Conservation (phyloP, 2,797 vertebrate species). For the Selene dorsalis region DNA sequence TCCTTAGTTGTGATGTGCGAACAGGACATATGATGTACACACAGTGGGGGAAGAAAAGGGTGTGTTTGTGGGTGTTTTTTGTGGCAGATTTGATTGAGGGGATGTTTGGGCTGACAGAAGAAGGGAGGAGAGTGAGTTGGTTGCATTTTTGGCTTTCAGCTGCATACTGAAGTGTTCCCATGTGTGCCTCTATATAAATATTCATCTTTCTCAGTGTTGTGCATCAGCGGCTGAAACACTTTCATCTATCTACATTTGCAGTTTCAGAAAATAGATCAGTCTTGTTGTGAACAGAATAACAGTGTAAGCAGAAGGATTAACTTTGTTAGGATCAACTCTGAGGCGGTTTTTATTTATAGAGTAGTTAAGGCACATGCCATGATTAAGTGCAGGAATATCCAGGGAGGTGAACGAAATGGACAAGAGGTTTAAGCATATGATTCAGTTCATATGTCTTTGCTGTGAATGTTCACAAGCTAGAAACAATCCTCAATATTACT, state of each 20-base stretch:
- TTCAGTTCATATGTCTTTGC: neutral
- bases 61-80: constrained; percentile 52
- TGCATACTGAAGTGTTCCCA: constrained; percentile 67
- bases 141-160: constrained; percentile 65
- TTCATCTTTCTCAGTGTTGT: constrained; percentile 75
- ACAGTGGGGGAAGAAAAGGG: constrained; percentile 29
- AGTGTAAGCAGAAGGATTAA: constrained; percentile 41
- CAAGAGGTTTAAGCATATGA: neutral
- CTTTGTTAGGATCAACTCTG: constrained; percentile 27
- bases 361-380: constrained; percentile 3
- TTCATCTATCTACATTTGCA: constrained; percentile 72
- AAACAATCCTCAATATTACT: neutral
- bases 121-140: constrained; percentile 54
- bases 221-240: constrained; percentile 74
- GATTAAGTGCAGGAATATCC: constrained; percentile 10
- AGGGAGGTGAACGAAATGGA: neutral
- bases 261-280: constrained; percentile 64
- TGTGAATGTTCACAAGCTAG: constrained; percentile 3
- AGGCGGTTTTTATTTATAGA: constrained; percentile 23
- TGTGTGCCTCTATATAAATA: constrained; percentile 78
- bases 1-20: constrained; percentile 51
- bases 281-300: constrained; percentile 36
- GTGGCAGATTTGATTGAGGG: constrained; percentile 47
- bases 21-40: constrained; percentile 34
- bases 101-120: constrained; percentile 64